phyloP scores from a whole-genome alignment of 2,888 invertebrate genomes.

The Caenorhabditis sinica region DNA sequence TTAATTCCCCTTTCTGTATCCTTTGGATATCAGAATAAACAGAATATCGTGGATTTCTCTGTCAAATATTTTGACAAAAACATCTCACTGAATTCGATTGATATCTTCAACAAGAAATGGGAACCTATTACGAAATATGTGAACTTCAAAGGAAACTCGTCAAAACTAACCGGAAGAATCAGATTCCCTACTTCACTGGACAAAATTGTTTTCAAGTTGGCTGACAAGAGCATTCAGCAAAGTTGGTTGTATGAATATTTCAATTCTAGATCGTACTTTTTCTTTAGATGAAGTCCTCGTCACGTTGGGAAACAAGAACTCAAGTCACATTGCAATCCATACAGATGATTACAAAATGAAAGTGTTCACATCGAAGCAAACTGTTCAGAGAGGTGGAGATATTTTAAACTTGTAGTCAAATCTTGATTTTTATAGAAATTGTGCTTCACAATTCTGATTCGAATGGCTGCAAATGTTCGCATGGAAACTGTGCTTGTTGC shows the following conservation, averaged over 20 bases:
- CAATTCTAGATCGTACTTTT: background rate
- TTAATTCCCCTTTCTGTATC: background rate
- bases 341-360: slow-evolving; percentile 52
- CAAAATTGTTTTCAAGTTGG: slow-evolving; percentile 12
- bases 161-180: slow-evolving; percentile 9
- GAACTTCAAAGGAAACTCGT: slow-evolving; percentile 15
- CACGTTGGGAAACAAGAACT: slow-evolving; percentile 4
- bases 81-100: background rate
- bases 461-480: slow-evolving; percentile 80
- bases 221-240: slow-evolving; percentile 6
- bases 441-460: background rate
- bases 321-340: slow-evolving; percentile 18
- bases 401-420: background rate
- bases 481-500: slow-evolving; percentile 83
- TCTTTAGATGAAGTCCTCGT: slow-evolving; percentile 38
- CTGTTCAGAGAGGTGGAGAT: background rate
- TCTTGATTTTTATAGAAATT: slow-evolving; percentile 10
- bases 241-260: slow-evolving; percentile 11
- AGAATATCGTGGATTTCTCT: slow-evolving; percentile 28
- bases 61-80: slow-evolving; percentile 6
- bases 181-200: background rate
- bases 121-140: slow-evolving; percentile 31
- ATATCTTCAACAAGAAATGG: slow-evolving; percentile 27
- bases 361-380: slow-evolving; percentile 12
- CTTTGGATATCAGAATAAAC: background rate